Evolutionary conservation across 2,888 invertebrate genomes (phyloP), one percentile per base, ranked within the genome.

Genomic region (Zaprionus obscuricornis): DNA sequence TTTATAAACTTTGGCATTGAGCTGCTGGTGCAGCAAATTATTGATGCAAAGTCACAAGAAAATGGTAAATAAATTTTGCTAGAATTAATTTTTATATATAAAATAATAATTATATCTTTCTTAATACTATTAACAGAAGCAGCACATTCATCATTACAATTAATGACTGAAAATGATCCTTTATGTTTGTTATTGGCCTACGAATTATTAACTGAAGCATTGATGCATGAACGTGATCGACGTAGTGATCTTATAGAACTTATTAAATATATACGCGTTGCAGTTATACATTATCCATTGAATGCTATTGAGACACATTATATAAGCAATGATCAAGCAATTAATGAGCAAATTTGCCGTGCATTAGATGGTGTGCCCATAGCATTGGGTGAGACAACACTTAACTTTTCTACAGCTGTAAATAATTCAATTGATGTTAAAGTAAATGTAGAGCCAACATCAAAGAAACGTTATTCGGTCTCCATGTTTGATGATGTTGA

Each of bases 401-500:
- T 87, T 0, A 87, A 87, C 42, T 87, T 86, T 31, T 74, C 76
- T 1, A 59, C 66, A 3, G 74, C 65, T 0, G 14, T 73, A 0
- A 87, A 88, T 36, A 67, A 49, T 10, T 83, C 85, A 0, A 71
- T 85, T 10, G 86, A 86, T 11, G 42, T 66, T 0, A 87, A 86
- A n/a, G 40, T 65, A 0, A 47, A 31, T 10, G 34, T 40, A 1
- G 56, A 62, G n/a, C 6, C 42, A 4, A 7, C 66, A 5, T 14
- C 60, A 0, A 86, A 78, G 17, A 83, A 84, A 16, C 84, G 89
- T 1, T 79, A 87, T 10, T 89, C 90, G 0, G 87, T 90, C 0
- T 90, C 89, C 5, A 73, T 90, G 43, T 90, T 90, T 45, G 90
- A 90, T 45, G 82, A 89, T 11, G 72, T 88, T 1, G 75, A 84